Percentiles rank a stretch among this genome's conserved stretches.
These are phyloP conservation scores for Amazona guildingii DNA, from an alignment of 2,113 vertebrate species.

Conservation along the genomic window DNA sequence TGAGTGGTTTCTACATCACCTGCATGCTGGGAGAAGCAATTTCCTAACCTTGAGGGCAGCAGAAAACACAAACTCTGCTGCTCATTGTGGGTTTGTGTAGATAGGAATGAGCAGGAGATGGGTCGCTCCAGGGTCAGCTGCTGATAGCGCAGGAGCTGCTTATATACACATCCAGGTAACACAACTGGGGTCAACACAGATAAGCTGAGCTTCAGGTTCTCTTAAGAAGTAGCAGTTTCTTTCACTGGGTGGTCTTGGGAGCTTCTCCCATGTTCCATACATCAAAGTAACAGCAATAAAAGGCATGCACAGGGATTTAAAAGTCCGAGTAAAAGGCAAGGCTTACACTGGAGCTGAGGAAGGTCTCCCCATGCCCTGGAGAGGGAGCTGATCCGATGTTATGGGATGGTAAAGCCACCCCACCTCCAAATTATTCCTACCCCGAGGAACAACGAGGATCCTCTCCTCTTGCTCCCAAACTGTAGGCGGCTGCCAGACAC, in stretches of 20 bases:
- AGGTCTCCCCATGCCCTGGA: not conserved
- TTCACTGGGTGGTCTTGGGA: not conserved
- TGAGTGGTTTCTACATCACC: not conserved
- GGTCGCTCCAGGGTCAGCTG: not conserved
- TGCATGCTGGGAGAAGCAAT: fast-evolving
- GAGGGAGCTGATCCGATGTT: fast-evolving
- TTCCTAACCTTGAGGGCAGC: not conserved
- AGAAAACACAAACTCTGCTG: not conserved
- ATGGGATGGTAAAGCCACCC: not conserved
- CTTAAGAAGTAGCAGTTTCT: not conserved
- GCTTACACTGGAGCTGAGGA: not conserved
- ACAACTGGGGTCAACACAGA: not conserved
- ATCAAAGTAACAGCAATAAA: not conserved
- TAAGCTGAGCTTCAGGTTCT: not conserved
- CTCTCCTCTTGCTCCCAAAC: not conserved
- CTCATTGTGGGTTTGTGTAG: not conserved
- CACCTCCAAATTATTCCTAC: not conserved
- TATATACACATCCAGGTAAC: not conserved
- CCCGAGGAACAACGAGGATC: not conserved
- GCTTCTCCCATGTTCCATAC: not conserved
- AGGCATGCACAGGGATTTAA: fast-evolving
- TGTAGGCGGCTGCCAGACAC: not conserved
- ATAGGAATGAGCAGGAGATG: not conserved
- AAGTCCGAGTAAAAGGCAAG: not conserved
- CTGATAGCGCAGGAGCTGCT: not conserved